A percentile compares a stretch with the other conserved stretches of the same genome.
phyloP scores from a whole-genome alignment of 2,113 vertebrate species.

The Phaethon lepturus region DNA sequence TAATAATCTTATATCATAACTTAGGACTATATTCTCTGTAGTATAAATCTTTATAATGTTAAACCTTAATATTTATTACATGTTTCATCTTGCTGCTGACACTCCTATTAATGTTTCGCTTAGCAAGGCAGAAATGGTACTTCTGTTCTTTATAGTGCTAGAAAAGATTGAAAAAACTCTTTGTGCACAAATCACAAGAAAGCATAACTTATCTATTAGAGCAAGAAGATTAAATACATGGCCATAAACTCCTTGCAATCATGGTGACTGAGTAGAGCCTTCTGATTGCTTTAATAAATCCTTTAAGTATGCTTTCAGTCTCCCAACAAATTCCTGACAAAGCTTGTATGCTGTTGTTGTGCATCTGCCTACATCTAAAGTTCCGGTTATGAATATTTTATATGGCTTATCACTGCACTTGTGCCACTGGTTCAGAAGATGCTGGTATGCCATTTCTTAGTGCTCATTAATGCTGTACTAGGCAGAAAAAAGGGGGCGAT shows the following conservation, averaged over 20 bases:
- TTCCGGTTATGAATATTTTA: constrained; percentile 76
- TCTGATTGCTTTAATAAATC: constrained; percentile 80
- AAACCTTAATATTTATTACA: constrained; percentile 70
- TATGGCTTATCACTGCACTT: constrained; percentile 52
- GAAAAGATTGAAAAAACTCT: constrained; percentile 73
- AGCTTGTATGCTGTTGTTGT: constrained; percentile 66
- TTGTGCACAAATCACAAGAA: constrained; percentile 73
- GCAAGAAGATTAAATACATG: constrained; percentile 73
- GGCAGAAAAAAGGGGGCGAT: constrained; percentile 25
- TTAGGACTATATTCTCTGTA: constrained; percentile 15
- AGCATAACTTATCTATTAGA: constrained; percentile 73
- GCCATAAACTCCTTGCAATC: constrained; percentile 76
- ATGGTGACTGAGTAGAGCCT: constrained; percentile 59
- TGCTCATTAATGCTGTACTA: constrained; percentile 52
- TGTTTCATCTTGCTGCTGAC: constrained; percentile 59
- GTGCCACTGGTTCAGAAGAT: constrained; percentile 29
- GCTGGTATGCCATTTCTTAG: constrained; percentile 38
- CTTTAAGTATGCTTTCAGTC: constrained; percentile 75
- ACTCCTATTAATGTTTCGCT: constrained; percentile 61
- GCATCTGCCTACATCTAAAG: constrained; percentile 68
- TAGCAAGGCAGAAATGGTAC: constrained; percentile 65
- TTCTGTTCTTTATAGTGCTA: constrained; percentile 19
- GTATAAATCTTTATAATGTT: constrained; percentile 62
- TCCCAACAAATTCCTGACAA: constrained; percentile 70
- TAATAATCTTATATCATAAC: constrained; percentile 58